Base-by-base conservation (phyloP, 2,113 vertebrate genomes). In the Pagrus major region DNA sequence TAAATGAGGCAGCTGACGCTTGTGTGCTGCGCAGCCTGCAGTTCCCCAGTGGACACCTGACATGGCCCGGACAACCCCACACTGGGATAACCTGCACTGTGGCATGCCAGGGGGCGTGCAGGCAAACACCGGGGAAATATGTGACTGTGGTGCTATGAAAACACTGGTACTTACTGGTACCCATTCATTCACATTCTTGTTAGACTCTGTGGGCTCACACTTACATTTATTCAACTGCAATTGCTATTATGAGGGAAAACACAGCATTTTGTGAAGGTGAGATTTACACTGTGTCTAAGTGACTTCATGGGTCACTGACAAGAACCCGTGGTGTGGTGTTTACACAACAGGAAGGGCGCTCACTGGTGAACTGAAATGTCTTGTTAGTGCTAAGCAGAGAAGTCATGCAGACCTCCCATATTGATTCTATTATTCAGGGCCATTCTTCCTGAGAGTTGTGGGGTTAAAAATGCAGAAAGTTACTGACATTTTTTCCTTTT, bases 1-100 rank as follows among this genome's bases (percentile, higher is more conserved):
- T 89, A 91, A 91, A 92, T 88, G 91, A 88, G 89, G 76, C 90
- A 91, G 86, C 91, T 90, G 89, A 92, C 41, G 39, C 73, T 58
- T 84, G 69, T 87, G 81, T 78, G 81, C 71, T 68, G 14, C 55
- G 67, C 69, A 85, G 83, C 75, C 69, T 73, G 55, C 58, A 81
- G 54, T 78, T 90, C 86, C 84, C 86, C 76, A 64, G 84, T 79
- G 89, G 79, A 90, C 90, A 91, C 90, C 87, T 93, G 91, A 93
- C 88, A 85, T 44, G 21, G 74, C 63, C 85, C 8, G 66, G 44
- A 80, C 71, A 81, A 65, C 65, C 76, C 47, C 79, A 86, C 81
- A 81, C 80, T 83, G 71, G 69, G 79, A 80, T 82, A 88, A 89
- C 88, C 89, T 89, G 90, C 72, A 60, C 72, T 35, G 71, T 74